Base-by-base conservation (phyloP, 2,888 invertebrate species). In the Habrosyne pyritoides region DNA sequence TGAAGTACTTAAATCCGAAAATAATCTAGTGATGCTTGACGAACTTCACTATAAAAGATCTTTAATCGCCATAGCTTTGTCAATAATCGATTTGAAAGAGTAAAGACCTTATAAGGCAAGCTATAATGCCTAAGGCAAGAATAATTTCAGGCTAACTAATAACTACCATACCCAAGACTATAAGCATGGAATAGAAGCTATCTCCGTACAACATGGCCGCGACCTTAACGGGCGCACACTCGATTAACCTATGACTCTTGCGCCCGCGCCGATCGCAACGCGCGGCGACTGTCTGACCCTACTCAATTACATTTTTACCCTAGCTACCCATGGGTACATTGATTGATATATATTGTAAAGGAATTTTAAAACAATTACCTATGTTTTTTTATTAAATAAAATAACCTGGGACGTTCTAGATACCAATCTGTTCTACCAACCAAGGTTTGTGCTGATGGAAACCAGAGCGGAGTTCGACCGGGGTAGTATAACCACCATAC, bases 181-280 rank as follows among this genome's bases (percentile, higher is more conserved):
- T 42, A 18, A 36, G 42, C 18, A 42, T 42, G 18, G 18, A 28
- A 50, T 57, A 58, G 57, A 62, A 71, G 69, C 73, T 72, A 69
- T 69, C 73, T 66, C 70, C 52, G 68, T 72, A 59, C 51, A 65
- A 65, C 65, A 56, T 65, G 66, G 61, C 64, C 62, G 63, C 47
- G 42, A 53, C 54, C 52, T 65, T 63, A 57, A 62, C 71, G 67
- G 75, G 73, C 75, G 77, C 74, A 67, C 79, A 82, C 77, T 86
- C 84, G 83, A 87, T 87, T 89, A 89, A 87, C 87, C 87, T 85
- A 75, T 86, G 42, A 83, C 82, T 79, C 84, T 73, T 59, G 73
- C 75, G 71, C 42, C 42, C 42, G 42, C 75, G 66, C 66, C 78
- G 83, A 81, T 83, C 75, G 75, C 61, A 67, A 70, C 77, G 71